Conservation (phyloP, 53 echinoderm and acorn worm species). For the Holothuria scabra region DNA sequence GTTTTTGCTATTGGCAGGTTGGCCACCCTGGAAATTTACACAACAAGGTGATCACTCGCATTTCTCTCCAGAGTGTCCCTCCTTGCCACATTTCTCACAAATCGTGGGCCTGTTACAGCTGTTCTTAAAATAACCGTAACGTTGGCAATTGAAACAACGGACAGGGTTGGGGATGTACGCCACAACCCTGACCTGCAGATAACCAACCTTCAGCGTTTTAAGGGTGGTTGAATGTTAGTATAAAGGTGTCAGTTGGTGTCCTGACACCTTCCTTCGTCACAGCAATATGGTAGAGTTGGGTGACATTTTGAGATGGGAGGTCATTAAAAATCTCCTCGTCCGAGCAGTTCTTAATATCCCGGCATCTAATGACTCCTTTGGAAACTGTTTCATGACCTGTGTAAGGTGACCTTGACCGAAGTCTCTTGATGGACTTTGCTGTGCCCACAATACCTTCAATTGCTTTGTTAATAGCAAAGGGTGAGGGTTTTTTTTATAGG, state of each 20-base stretch:
- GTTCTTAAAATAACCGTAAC: not conserved
- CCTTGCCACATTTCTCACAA: no score
- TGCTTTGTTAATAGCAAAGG: no score
- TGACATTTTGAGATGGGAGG: constrained; percentile 11
- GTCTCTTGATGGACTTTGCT: no score
- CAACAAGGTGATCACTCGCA: not conserved
- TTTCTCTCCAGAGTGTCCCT: not conserved
- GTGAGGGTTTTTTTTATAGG: no score
- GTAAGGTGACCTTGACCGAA: not conserved
- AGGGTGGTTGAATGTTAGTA: not conserved
- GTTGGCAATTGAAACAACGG: constrained; percentile 30
- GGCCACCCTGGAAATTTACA: not conserved
- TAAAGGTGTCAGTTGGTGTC: constrained; percentile 13
- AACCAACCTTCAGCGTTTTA: not conserved
- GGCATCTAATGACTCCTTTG: no score
- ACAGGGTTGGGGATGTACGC: constrained; percentile 23
- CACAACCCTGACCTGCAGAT: not conserved
- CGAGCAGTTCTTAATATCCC: not conserved
- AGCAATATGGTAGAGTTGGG: no score
- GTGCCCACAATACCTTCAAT: no score
- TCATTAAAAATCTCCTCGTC: no score
- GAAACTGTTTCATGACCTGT: not conserved
- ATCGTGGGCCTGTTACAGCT: not conserved
- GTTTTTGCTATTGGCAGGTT: no score
- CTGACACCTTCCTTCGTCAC: not conserved